These are phyloP conservation scores for Incurvaria masculella DNA, from an alignment of 2,888 invertebrate species.

Conservation along the genomic window DNA sequence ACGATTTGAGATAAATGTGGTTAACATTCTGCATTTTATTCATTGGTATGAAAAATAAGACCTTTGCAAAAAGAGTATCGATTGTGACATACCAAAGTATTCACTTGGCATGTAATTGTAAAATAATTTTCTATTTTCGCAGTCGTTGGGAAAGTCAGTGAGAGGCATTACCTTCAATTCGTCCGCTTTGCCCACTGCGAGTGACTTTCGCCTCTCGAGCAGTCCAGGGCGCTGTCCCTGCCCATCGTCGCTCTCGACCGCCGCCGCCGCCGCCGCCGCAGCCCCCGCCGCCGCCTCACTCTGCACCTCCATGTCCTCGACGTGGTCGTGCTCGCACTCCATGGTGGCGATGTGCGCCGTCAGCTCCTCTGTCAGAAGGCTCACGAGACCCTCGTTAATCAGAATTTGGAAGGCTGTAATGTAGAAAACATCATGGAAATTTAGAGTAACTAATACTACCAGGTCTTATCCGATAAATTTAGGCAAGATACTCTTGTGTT, in stretches of 20 bases:
- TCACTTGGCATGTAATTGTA: no score
- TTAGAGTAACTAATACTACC: no score
- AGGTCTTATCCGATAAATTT: no score
- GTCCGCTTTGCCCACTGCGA: neutral
- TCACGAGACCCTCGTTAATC: constrained; percentile 43
- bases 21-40: no score
- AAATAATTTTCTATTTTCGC: no score
- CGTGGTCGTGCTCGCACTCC: constrained; percentile 37
- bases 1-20: no score
- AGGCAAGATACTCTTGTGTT: no score
- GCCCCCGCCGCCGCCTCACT: neutral
- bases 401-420: constrained; percentile 46
- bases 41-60: no score
- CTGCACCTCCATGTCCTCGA: constrained; percentile 16
- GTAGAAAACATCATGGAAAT: no score
- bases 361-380: constrained; percentile 39
- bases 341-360: constrained; percentile 36
- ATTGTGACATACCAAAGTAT: no score
- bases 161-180: neutral
- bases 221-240: neutral
- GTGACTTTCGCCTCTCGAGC: neutral
- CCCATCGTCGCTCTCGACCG: neutral
- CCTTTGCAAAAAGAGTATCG: no score
- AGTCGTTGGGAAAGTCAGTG: no score
- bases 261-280: neutral